Conservation (phyloP, 2,797 vertebrate species). For the Capromys pilorides region DNA sequence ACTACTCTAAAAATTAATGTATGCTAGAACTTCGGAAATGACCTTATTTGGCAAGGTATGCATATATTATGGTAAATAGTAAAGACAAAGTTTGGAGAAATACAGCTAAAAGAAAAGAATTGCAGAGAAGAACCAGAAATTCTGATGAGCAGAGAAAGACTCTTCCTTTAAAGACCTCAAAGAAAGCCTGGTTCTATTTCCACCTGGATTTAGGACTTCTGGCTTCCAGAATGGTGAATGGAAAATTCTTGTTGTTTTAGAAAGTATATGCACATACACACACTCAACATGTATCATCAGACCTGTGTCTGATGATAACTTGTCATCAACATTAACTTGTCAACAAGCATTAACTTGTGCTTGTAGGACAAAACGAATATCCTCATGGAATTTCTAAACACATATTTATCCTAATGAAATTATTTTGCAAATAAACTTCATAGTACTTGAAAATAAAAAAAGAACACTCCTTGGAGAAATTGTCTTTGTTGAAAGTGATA, state of each 20-base stretch:
- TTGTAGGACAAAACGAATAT: neutral
- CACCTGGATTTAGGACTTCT: neutral
- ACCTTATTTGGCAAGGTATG: neutral
- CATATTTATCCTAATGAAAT: neutral
- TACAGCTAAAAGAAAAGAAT: neutral
- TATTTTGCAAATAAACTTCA: neutral
- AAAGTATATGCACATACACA: neutral
- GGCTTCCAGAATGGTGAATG: neutral
- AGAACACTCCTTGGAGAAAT: neutral
- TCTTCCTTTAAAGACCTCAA: neutral
- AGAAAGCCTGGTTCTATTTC: neutral
- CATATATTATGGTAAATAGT: neutral
- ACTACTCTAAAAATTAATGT: neutral
- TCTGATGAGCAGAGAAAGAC: neutral
- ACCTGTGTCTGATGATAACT: too few species aligned
- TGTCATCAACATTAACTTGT: too few species aligned
- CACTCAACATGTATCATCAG: neutral
- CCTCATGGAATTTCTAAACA: neutral
- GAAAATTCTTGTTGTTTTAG: neutral
- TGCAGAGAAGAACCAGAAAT: neutral
- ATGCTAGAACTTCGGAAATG: neutral
- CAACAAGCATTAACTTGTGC: neutral
- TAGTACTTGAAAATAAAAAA: constrained; percentile 12
- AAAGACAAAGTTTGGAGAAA: neutral
- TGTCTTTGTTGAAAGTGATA: neutral